Evolutionary conservation across 2,113 vertebrate genomes (phyloP), one percentile per base, ranked within the genome.

Genomic region (Phylloscopus trochiloides): DNA sequence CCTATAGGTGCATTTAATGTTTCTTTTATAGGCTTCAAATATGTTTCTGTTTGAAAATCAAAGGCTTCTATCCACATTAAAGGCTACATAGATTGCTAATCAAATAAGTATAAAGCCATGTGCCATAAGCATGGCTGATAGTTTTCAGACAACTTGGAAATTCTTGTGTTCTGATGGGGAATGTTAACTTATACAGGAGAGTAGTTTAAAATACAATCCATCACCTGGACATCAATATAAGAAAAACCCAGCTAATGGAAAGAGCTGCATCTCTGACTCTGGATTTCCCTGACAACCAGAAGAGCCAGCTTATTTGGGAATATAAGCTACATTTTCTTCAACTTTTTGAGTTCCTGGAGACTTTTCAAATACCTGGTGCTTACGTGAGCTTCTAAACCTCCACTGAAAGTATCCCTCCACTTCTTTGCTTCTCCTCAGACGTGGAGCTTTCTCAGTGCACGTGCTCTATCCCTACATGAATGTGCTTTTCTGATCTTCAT

Each of bases 21-120:
- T 81, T 67, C 51, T 45, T 86, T 62, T 63, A 26, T 54, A 32
- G 73, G 11, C 32, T 88, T 92, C 36, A 65, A 26, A 66, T 83
- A 32, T 73, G 61, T 86, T 91, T 79, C 51, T 76, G 42, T 73
- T 96, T 93, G 54, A 90, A 92, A 97, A 91, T 95, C 76, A 82
- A 87, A 92, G 52, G 10, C n/a, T 47, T 86, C 38, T 84, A 42
- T 68, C 42, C 45, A 72, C 36, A 71, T 83, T 77, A 84, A 84
- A 90, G 62, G 31, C 63, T 88, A 55, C 55, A 32, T 45, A 62
- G 45, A 36, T 77, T 91, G 57, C 61, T 90, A 75, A 50, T 78
- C 47, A 94, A 89, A 73, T 54, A 78, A 79, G 65, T 73, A 21
- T 26, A 57, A 57, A 91, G 76, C 34, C 28, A n/a, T 65, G 34